Percentiles rank a stretch among this genome's conserved stretches.
phyloP scores from a whole-genome alignment of 2,888 invertebrate species.

The Cetonia aurata region DNA sequence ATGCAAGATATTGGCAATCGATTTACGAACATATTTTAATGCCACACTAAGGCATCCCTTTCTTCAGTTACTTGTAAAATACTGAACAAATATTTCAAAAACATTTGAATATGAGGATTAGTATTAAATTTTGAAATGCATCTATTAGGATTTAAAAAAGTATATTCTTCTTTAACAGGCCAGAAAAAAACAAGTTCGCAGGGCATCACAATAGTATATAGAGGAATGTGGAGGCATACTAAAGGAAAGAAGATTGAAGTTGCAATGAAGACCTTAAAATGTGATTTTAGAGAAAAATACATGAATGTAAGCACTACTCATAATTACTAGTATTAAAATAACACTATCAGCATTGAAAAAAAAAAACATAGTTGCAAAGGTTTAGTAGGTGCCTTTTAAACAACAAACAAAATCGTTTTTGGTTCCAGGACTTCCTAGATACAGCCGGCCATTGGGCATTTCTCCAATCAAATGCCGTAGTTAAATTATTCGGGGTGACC shows the following conservation, averaged over 20 bases:
- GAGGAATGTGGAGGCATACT: constrained; percentile 82
- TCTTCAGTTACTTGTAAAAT: no score
- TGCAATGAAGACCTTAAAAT: constrained; percentile 83
- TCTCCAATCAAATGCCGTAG: constrained; percentile 81
- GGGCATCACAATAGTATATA: constrained; percentile 76
- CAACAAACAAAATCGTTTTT: constrained; percentile 31
- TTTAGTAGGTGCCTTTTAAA: not conserved
- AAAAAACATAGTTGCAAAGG: no score
- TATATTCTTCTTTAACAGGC: constrained; percentile 62
- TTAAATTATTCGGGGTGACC: constrained; percentile 83
- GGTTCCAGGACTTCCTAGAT: constrained; percentile 78
- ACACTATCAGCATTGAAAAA: no score
- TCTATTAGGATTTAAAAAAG: not conserved
- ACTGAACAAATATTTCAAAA: no score
- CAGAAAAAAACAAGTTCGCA: constrained; percentile 74
- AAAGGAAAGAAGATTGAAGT: constrained; percentile 83
- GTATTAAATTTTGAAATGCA: no score
- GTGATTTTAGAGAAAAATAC: constrained; percentile 73
- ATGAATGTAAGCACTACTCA: constrained; percentile 69
- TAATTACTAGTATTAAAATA: no score
- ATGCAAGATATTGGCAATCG: no score
- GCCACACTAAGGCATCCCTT: no score
- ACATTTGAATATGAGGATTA: no score
- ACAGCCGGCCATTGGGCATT: constrained; percentile 84
- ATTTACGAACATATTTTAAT: no score